These are phyloP conservation scores for Nycticebus coucang DNA, from an alignment of 2,113 vertebrate species.

Conservation along the genomic window DNA sequence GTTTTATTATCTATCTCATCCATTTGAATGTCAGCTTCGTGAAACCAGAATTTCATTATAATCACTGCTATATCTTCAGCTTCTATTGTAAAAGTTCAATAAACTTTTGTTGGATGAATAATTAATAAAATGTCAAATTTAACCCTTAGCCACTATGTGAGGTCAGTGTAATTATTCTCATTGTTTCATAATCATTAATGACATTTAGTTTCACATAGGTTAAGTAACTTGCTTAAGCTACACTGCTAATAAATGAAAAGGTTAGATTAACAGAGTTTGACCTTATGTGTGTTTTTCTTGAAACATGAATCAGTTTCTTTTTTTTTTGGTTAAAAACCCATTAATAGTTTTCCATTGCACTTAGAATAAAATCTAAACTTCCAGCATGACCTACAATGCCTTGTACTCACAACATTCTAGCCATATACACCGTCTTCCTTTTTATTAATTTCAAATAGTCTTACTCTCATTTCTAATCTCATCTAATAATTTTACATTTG, in stretches of 20 bases:
- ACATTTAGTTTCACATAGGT: not conserved
- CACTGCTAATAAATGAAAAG: not conserved
- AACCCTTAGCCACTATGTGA: not conserved
- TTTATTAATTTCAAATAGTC: not conserved
- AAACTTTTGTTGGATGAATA: slow-evolving; percentile 1
- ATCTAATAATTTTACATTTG: not conserved
- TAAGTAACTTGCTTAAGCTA: not conserved
- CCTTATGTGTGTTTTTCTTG: not conserved
- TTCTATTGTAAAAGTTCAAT: not conserved
- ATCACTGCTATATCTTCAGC: not conserved
- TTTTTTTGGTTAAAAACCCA: not conserved
- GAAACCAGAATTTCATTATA: not conserved
- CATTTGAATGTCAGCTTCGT: not conserved
- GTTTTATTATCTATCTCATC: not conserved
- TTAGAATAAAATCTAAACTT: slow-evolving; percentile 3
- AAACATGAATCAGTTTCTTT: not conserved
- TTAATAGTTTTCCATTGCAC: not conserved
- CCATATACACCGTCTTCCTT: not conserved
- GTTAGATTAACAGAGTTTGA: not conserved
- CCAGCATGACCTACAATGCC: not conserved
- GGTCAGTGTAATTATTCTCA: not conserved
- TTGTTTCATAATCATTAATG: not conserved
- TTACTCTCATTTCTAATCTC: not conserved
- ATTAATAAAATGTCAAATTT: not conserved
- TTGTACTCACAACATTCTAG: not conserved